Evolutionary conservation across 2,888 invertebrate genomes (phyloP).

Genomic region (Leptarthrus brevirostris): DNA sequence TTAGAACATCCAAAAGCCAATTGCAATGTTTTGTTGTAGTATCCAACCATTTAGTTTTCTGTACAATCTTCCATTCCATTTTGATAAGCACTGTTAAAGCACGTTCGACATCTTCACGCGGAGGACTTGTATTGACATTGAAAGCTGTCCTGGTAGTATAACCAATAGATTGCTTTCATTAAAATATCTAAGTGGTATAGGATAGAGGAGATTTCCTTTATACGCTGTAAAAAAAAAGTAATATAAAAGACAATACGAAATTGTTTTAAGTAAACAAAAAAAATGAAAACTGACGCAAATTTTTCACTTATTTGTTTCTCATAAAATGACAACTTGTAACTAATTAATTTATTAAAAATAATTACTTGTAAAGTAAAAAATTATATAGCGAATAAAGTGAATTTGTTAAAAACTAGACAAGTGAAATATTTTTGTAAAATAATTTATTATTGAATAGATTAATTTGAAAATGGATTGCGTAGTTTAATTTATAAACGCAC

Average conservation of each 20-base stretch:
- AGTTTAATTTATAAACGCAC: conserved; percentile 4
- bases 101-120: no score
- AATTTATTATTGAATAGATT: background rate
- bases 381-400: no score
- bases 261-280: conserved; percentile 32
- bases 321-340: background rate
- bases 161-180: no score
- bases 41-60: no score
- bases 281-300: conserved; percentile 1
- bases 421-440: conserved; percentile 19
- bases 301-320: background rate
- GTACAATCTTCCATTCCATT: background rate
- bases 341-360: conserved; percentile 21
- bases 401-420: background rate
- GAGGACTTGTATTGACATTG: conserved; percentile 15
- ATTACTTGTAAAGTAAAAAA: conserved; percentile 9
- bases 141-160: no score
- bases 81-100: no score
- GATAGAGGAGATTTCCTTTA: conserved; percentile 14
- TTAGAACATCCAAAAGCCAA: no score
- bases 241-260: conserved; percentile 41
- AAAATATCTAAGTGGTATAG: no score
- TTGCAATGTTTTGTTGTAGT: no score
- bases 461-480: background rate
- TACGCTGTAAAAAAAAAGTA: conserved; percentile 22